Percentiles rank a stretch among this genome's conserved stretches.
Conservation (phyloP, 2,113 vertebrate genomes). For the Onychostoma macrolepis region DNA sequence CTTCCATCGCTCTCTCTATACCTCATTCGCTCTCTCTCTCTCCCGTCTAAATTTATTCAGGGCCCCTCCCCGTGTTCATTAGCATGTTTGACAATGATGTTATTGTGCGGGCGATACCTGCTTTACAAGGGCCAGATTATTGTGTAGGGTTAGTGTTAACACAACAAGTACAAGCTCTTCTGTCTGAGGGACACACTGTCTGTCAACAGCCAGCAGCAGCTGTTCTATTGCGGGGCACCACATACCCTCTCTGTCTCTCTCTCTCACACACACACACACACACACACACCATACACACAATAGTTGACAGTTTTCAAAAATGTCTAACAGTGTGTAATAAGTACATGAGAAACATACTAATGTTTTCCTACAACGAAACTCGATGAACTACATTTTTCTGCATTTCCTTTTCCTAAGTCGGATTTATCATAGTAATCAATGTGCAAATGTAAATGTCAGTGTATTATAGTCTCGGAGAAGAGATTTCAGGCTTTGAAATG, state of each 20-base stretch:
- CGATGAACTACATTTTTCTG: background rate
- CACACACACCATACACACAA: conserved; percentile 71
- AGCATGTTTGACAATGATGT: conserved; percentile 83
- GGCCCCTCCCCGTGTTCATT: conserved; percentile 78
- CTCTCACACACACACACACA: conserved; percentile 60
- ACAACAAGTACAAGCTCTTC: conserved; percentile 81
- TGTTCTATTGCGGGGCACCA: conserved; percentile 70
- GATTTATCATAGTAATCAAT: too few relatives aligned
- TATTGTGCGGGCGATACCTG: conserved; percentile 86
- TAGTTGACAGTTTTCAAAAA: conserved; percentile 20
- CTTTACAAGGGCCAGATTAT: conserved; percentile 91
- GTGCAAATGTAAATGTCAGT: background rate
- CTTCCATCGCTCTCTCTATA: conserved; percentile 47
- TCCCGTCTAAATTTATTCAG: conserved; percentile 85
- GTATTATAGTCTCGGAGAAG: background rate
- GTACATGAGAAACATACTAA: background rate
- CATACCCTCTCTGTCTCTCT: conserved; percentile 61
- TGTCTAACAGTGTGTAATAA: conserved; percentile 15
- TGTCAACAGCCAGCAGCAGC: conserved; percentile 83
- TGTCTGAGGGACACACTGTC: conserved; percentile 81
- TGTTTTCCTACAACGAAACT: background rate
- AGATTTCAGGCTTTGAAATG: background rate
- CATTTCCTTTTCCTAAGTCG: background rate
- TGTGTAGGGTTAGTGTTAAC: conserved; percentile 83
- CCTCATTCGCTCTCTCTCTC: conserved; percentile 38